Conservation (phyloP, 2,888 invertebrate species). For the Emmelina monodactyla region DNA sequence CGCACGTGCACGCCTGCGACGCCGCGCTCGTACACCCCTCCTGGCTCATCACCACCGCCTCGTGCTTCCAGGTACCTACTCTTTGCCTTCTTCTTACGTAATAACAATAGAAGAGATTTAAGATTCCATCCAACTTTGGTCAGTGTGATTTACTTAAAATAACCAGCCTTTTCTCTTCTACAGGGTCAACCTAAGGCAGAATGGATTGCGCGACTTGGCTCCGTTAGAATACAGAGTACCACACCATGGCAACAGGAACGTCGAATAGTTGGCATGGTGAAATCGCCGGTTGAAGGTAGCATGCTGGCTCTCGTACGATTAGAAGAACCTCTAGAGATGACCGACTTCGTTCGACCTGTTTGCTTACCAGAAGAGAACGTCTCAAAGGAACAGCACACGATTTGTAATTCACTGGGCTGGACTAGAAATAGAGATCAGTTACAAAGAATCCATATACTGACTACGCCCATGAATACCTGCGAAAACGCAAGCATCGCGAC, state of each 20-base stretch:
- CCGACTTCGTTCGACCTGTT: constrained; percentile 84
- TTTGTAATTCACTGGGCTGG: constrained; percentile 89
- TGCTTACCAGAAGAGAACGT: constrained; percentile 73
- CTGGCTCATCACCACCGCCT: constrained; percentile 87
- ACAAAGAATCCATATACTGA: constrained; percentile 80
- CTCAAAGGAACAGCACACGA: constrained; percentile 28
- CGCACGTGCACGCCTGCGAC: constrained; percentile 88
- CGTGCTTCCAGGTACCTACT: constrained; percentile 84
- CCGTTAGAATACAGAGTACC: constrained; percentile 77
- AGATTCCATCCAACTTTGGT: not conserved
- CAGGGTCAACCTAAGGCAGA: constrained; percentile 86
- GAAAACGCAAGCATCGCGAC: constrained; percentile 87
- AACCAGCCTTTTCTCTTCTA: too few relatives aligned
- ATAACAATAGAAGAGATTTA: not conserved
- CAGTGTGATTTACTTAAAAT: too few relatives aligned
- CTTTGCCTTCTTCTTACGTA: not conserved
- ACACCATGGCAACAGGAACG: constrained; percentile 90
- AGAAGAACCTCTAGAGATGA: constrained; percentile 75
- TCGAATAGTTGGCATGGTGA: constrained; percentile 84
- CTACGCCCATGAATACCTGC: constrained; percentile 81
- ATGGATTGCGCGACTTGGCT: constrained; percentile 83
- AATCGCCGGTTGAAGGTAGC: constrained; percentile 89
- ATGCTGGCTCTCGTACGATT: constrained; percentile 82
- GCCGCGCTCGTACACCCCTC: constrained; percentile 81
- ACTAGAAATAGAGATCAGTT: constrained; percentile 82